Conservation (phyloP, 2,113 vertebrate genomes). For the Symphodus melops region DNA sequence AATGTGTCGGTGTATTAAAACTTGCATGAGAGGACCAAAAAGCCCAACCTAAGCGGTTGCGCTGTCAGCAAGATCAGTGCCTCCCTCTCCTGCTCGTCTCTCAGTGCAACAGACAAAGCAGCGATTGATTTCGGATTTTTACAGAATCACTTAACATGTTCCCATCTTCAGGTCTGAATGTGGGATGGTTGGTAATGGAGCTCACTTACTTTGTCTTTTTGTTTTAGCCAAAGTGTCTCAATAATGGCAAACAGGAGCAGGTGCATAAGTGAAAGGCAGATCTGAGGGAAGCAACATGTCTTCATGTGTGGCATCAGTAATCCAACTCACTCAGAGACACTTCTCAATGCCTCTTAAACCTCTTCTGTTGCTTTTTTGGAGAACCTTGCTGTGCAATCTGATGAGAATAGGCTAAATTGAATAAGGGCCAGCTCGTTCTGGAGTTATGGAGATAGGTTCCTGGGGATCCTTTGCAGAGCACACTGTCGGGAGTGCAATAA, state of each 20-base stretch:
- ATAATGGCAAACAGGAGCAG: conserved; percentile 57
- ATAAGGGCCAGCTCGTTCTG: conserved; percentile 47
- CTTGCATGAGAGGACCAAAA: conserved; percentile 29
- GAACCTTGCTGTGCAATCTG: conserved; percentile 54
- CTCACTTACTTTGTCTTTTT: conserved; percentile 10
- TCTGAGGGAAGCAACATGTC: conserved; percentile 29
- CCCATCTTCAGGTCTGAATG: conserved; percentile 19
- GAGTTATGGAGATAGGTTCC: conserved; percentile 41
- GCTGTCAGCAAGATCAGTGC: conserved; percentile 20
- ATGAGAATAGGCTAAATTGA: conserved; percentile 55
- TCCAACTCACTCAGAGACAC: conserved; percentile 55
- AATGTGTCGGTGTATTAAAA: conserved; percentile 53
- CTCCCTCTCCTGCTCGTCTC: conserved; percentile 14
- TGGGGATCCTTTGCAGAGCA: conserved; percentile 54
- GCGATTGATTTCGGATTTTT: conserved; percentile 49
- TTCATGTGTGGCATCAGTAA: conserved; percentile 45
- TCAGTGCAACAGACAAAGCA: conserved; percentile 32
- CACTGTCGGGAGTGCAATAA: conserved; percentile 36
- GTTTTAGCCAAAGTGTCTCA: conserved; percentile 25
- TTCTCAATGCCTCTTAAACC: conserved; percentile 52
- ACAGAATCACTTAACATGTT: conserved; percentile 50
- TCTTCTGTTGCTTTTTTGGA: conserved; percentile 46
- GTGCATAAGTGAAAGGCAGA: conserved; percentile 46
- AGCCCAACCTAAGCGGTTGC: conserved; percentile 2
- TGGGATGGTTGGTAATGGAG: conserved; percentile 2